Percentiles rank a stretch among this genome's conserved stretches.
phyloP scores from a whole-genome alignment of 2,797 vertebrate genomes.

The Monodelphis domestica region DNA sequence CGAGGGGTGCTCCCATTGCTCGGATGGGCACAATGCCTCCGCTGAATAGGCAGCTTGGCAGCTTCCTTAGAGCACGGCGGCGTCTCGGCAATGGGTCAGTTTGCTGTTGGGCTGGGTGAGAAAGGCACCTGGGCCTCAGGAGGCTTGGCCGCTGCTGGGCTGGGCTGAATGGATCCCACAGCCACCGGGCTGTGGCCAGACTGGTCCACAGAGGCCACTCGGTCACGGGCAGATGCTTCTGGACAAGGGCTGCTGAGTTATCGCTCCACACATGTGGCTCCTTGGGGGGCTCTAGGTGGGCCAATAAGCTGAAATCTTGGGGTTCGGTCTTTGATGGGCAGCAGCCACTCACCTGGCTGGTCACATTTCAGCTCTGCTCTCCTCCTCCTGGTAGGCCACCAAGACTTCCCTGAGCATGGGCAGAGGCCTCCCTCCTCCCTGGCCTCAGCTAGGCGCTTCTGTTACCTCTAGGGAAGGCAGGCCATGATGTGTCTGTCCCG shows the following conservation, averaged over 20 bases:
- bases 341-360: background rate
- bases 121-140: background rate
- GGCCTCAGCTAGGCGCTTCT: background rate
- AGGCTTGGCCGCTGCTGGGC: background rate
- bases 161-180: background rate
- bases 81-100: background rate
- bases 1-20: background rate
- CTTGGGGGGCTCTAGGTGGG: background rate
- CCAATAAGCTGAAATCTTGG: background rate
- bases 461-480: background rate
- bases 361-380: no score
- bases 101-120: background rate
- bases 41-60: background rate
- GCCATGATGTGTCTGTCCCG: background rate
- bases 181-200: background rate
- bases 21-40: background rate
- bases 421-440: background rate
- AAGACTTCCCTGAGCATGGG: no score
- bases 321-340: background rate
- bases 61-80: background rate
- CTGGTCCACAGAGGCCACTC: no score
- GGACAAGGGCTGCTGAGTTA: background rate
- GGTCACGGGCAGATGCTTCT: background rate
- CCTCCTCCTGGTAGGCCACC: background rate
- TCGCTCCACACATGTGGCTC: background rate